Evolutionary conservation across 2,113 vertebrate species (phyloP), one percentile per base, ranked within the genome.

Genomic region (Eolophus roseicapilla): DNA sequence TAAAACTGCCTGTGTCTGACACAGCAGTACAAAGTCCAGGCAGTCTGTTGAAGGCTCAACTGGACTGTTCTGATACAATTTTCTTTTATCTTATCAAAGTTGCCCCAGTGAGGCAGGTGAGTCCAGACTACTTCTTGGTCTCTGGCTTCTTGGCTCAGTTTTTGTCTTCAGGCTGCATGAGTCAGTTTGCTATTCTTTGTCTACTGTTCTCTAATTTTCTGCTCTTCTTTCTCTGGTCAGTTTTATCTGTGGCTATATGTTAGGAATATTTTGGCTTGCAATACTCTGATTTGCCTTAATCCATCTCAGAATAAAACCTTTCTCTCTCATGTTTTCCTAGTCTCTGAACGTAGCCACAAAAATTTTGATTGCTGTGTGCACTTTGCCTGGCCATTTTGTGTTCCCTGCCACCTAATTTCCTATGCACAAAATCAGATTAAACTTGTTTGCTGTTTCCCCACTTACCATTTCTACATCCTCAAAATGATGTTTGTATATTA

Each of bases 21-120:
- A 84, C 6, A 81, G 10, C 39, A 82, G 86, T 43, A n/a, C 91
- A 76, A 95, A 92, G 95, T 75, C 60, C 81, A 79, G 65, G 86
- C 71, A 86, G 59, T 75, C 69, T 67, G 64, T 41, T 89, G 81
- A 92, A 84, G 80, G 33, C 81, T 86, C 73, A 78, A 37, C 73
- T 81, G 49, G n/a, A 46, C 53, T 78, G 60, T 75, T 95, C 47
- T 79, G 43, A 84, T 91, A 93, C 0, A 0, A 57, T 84, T 95
- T 90, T 57, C 82, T 92, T 93, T 23, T 95, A 95, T 95, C 92
- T 92, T 93, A 92, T 91, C 91, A 47, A 14, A 95, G 68, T 44
- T 75, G 13, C 13, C 37, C 18, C 65, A 86, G 0, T 63, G 69
- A 86, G 50, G 46, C 82, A 78, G 43, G 46, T 67, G 64, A 84